Conservation (phyloP, 2,888 invertebrate species). For the Lordiphosa fenestrarum region DNA sequence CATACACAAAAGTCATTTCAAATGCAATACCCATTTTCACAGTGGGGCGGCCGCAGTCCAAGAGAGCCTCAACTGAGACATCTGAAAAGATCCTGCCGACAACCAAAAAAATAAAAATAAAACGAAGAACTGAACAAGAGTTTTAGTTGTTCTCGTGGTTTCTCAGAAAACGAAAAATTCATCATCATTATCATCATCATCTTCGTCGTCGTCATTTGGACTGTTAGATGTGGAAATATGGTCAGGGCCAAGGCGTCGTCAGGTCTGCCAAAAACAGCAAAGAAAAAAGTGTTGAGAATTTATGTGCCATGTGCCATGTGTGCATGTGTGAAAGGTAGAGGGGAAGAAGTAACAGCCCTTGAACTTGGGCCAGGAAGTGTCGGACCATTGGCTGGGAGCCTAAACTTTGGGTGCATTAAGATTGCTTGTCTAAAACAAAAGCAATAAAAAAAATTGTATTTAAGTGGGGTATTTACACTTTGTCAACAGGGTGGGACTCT, state of each 20-base stretch:
- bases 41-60: slow-evolving; percentile 33
- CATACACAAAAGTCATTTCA: slow-evolving; percentile 46
- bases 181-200: slow-evolving; percentile 23
- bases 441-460: neutral
- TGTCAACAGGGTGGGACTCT: neutral
- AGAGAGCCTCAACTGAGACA: slow-evolving; percentile 1
- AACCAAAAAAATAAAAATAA: slow-evolving; percentile 6
- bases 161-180: slow-evolving; percentile 40
- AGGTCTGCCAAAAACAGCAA: slow-evolving; percentile 49
- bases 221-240: slow-evolving; percentile 29
- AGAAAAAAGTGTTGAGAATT: slow-evolving; percentile 40
- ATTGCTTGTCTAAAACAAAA: no score
- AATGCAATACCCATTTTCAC: slow-evolving; percentile 53
- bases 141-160: slow-evolving; percentile 42
- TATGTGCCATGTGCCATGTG: slow-evolving; percentile 48
- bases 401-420: slow-evolving; percentile 11
- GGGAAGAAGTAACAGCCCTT: slow-evolving; percentile 46
- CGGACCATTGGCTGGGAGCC: slow-evolving; percentile 45
- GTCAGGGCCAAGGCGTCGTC: slow-evolving; percentile 41
- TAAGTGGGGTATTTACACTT: neutral
- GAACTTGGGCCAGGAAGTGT: slow-evolving; percentile 64
- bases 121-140: slow-evolving; percentile 36
- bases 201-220: slow-evolving; percentile 18
- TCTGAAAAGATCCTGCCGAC: slow-evolving; percentile 51
- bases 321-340: slow-evolving; percentile 13